Evolutionary conservation across 2,888 invertebrate genomes (phyloP), one percentile per base, ranked within the genome.

Genomic region (Elysia crispata): DNA sequence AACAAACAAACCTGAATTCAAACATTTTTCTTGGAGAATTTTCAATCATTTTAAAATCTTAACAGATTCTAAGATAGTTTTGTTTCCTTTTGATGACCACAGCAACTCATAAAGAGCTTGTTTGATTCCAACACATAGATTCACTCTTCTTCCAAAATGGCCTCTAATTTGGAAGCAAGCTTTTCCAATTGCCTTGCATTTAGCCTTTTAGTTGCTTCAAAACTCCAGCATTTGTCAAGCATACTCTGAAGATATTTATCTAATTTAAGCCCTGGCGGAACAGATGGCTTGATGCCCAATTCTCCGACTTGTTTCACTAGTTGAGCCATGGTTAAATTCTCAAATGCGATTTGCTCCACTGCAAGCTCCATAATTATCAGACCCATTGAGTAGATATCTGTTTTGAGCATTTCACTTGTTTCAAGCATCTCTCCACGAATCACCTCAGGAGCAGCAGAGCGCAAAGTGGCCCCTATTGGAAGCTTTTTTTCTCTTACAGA

Each of bases 361-460:
- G 28, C 50, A 25, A 73, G 25, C 54, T 73, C 72, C 25, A 49
- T 50, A 23, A 74, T 57, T 13, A 74, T 30, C 20, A 74, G 33
- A 1, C 74, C 74, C 60, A 74, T 30, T 20, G 74, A 74, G 30
- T 57, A 74, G n/a, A 74, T 60, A 49, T 74, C 74, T 57, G 74
- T 57, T 28, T 54, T 74, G 30, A 54, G 28, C 23, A 74, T 11
- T 30, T 74, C 30, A 5, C 57, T 30, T 20, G 31, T 13, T 3
- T n/a, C 18, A 11, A 74, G 30, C n/a, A 54, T 54, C 31, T 74
- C 57, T 20, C 74, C 74, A 15, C 57, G 74, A 28, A 57, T 28
- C 3, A 74, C 57, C 28, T 74, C 74, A 1, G 74, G 74, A 57
- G 74, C 74, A 18, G 57, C 54, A 74, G 54, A 74, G 13, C 60